A percentile compares a stretch with the other conserved stretches of the same genome.
phyloP scores from a whole-genome alignment of 2,113 vertebrate genomes.

The Carlito syrichta region DNA sequence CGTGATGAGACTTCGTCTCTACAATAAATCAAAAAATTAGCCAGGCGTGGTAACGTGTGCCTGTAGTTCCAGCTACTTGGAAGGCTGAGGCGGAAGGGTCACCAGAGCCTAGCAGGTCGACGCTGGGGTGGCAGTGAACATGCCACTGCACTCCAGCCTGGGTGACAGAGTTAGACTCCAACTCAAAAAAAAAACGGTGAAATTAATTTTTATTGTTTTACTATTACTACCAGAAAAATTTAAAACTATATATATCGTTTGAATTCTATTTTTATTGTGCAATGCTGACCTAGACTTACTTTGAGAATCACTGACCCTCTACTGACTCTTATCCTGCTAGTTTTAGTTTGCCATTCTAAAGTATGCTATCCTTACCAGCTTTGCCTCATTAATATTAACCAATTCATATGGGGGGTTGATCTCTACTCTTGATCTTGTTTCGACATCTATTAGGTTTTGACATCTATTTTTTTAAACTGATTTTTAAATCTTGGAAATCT shows the following conservation, averaged over 20 bases:
- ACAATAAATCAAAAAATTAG: too few species aligned
- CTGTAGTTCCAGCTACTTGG: too few species aligned
- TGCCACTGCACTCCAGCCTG: too few species aligned
- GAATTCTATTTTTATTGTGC: not conserved
- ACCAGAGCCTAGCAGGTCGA: too few species aligned
- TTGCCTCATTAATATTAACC: not conserved
- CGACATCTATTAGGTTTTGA: not conserved
- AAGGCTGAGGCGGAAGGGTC: too few species aligned
- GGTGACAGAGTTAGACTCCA: too few species aligned
- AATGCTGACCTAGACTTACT: not conserved
- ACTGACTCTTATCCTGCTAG: not conserved
- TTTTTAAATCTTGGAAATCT: conserved; percentile 37
- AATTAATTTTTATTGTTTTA: not conserved
- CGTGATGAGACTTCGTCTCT: too few species aligned
- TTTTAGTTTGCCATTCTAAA: not conserved
- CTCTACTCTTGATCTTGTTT: not conserved
- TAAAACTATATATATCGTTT: not conserved
- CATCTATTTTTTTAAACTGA: not conserved
- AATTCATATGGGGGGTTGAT: not conserved
- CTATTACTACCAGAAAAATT: not conserved
- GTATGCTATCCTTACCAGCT: not conserved
- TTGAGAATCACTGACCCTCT: not conserved
- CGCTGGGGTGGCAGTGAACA: too few species aligned
- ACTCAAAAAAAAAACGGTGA: too few species aligned
- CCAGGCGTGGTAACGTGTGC: too few species aligned